Evolutionary conservation across 2,888 invertebrate genomes (phyloP).

Genomic region (Dryomyza anilis): DNA sequence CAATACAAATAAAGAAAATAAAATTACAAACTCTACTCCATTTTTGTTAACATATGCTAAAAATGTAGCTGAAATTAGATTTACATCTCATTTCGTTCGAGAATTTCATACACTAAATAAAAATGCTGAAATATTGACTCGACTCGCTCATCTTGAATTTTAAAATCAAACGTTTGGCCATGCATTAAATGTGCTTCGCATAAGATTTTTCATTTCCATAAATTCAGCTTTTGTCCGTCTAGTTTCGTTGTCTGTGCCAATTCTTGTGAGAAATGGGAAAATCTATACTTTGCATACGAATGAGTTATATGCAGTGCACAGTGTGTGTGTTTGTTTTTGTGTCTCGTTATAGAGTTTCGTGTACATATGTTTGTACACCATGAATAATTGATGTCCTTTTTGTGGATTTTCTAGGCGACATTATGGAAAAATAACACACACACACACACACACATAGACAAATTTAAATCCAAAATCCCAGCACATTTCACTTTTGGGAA

Average conservation of each 20-base stretch:
- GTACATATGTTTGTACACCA: not conserved
- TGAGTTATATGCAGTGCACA: not conserved
- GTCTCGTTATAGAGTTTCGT: not conserved
- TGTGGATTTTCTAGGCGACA: not conserved
- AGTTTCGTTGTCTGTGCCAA: not conserved
- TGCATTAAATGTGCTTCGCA: not conserved
- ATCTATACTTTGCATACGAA: conserved; percentile 7
- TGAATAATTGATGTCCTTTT: conserved; percentile 17
- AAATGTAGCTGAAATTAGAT: too few relatives aligned
- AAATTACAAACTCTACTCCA: too few relatives aligned
- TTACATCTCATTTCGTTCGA: too few relatives aligned
- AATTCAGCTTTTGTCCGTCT: not conserved
- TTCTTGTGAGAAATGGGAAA: not conserved
- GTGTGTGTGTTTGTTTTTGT: not conserved
- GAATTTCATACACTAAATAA: too few relatives aligned
- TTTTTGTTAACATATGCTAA: too few relatives aligned
- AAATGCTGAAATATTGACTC: not conserved
- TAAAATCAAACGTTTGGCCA: not conserved
- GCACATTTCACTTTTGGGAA: not conserved
- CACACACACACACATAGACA: too few relatives aligned
- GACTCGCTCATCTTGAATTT: too few relatives aligned
- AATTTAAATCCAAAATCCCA: not conserved
- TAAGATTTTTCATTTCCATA: not conserved
- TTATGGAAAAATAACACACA: too few relatives aligned
- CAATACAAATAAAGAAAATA: too few relatives aligned